These are phyloP conservation scores for Oreochromis aureus DNA, from an alignment of 2,113 vertebrate species.

Conservation along the genomic window DNA sequence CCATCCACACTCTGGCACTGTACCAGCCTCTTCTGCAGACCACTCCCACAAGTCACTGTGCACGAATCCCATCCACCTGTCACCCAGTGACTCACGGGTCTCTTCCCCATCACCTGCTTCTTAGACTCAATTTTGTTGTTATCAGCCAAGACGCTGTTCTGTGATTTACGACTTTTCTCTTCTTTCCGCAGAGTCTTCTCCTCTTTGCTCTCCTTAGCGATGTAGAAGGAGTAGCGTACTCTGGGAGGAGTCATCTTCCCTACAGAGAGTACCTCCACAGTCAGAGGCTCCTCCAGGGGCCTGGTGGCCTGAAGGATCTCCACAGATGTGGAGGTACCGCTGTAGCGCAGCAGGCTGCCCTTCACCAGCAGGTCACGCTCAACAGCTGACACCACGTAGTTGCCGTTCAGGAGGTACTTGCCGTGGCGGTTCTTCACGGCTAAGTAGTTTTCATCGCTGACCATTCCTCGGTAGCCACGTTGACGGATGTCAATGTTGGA, in stretches of 20 bases:
- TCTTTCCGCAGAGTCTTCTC: constrained; percentile 78
- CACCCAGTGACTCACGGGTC: constrained; percentile 77
- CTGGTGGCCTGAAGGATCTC: constrained; percentile 85
- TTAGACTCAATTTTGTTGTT: constrained; percentile 60
- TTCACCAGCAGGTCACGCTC: constrained; percentile 90
- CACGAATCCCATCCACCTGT: constrained; percentile 84
- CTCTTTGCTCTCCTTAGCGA: constrained; percentile 83
- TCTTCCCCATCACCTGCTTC: constrained; percentile 65
- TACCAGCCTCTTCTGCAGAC: constrained; percentile 84
- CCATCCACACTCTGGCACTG: constrained; percentile 77
- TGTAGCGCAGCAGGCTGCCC: constrained; percentile 89
- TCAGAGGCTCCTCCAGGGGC: constrained; percentile 85
- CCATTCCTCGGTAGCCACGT: constrained; percentile 86
- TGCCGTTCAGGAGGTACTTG: constrained; percentile 88
- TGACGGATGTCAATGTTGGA: constrained; percentile 91
- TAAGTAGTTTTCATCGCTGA: constrained; percentile 92
- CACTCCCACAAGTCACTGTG: constrained; percentile 81
- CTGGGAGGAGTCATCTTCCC: constrained; percentile 96
- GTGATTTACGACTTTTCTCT: constrained; percentile 44
- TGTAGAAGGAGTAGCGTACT: constrained; percentile 91
- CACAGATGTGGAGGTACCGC: constrained; percentile 82
- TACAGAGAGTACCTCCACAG: constrained; percentile 89
- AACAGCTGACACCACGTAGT: constrained; percentile 90
- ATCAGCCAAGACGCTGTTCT: constrained; percentile 79
- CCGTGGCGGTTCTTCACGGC: constrained; percentile 87